Evolutionary conservation across 2,797 vertebrate species (phyloP).

Genomic region (Phoxinus dragarum): DNA sequence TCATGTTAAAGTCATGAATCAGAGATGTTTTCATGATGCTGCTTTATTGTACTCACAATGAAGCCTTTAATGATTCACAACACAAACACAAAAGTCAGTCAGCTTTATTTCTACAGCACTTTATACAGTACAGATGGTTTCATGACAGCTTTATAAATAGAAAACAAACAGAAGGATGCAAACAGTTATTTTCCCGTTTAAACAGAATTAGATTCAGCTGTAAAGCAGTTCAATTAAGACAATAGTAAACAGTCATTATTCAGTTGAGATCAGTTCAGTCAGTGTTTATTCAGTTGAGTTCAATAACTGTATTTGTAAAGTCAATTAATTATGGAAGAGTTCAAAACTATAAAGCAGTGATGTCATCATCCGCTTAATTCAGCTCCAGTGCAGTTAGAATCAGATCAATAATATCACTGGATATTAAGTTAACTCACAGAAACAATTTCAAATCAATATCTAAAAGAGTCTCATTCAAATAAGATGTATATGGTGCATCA

Average conservation of each 20-base stretch:
- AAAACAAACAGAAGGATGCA: neutral
- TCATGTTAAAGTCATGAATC: neutral
- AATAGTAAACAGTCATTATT: neutral
- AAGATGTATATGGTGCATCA: too few species aligned
- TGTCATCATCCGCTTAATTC: neutral
- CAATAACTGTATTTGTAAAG: too few species aligned
- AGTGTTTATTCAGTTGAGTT: neutral
- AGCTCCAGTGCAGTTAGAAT: neutral
- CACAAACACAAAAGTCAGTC: neutral
- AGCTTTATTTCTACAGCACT: neutral
- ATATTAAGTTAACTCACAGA: neutral
- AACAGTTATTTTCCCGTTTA: neutral
- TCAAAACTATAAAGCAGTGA: too few species aligned
- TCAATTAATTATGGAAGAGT: too few species aligned
- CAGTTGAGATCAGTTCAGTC: neutral
- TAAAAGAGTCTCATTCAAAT: too few species aligned
- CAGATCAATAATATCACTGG: neutral
- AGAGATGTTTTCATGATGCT: neutral
- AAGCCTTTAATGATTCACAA: neutral
- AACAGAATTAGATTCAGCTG: neutral
- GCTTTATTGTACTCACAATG: neutral
- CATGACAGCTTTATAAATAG: neutral
- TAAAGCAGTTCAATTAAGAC: too few species aligned
- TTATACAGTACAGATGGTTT: neutral
- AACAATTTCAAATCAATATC: neutral